A percentile compares a stretch with the other conserved stretches of the same genome.
These are phyloP conservation scores for Pachliopta kotzebuea DNA, from an alignment of 2,888 invertebrate genomes.

Conservation along the genomic window DNA sequence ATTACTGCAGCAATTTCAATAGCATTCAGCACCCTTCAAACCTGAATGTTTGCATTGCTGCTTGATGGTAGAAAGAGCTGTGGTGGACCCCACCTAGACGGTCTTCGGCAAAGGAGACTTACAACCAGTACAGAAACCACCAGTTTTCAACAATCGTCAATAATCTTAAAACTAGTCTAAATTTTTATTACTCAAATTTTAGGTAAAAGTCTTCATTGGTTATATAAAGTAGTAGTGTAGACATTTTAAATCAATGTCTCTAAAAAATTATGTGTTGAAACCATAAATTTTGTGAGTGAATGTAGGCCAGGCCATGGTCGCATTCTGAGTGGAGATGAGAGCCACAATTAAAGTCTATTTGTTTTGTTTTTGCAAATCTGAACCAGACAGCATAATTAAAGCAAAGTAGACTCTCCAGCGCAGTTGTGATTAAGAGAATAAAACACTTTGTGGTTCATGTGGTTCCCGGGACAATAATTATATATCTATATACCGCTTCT, in stretches of 20 bases:
- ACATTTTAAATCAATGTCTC: background rate
- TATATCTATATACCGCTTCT: background rate
- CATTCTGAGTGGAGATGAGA: background rate
- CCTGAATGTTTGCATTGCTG: no score
- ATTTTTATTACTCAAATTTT: no score
- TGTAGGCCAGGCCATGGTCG: background rate
- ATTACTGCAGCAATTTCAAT: no score
- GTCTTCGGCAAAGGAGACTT: no score
- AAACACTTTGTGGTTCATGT: background rate
- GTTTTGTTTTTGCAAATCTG: constrained; percentile 2
- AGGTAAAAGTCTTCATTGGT: no score
- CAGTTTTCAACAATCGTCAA: no score
- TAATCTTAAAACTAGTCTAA: no score
- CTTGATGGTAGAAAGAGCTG: no score
- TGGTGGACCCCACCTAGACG: no score
- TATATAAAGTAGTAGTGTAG: background rate
- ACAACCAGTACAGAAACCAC: no score
- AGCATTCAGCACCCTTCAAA: no score
- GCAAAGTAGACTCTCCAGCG: background rate
- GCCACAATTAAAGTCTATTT: constrained; percentile 1
- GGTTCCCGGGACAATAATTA: background rate
- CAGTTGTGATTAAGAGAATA: constrained; percentile 2
- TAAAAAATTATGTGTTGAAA: background rate
- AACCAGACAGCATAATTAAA: background rate
- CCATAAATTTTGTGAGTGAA: background rate